Conservation (phyloP, 2,888 invertebrate species). For the Apoda limacodes region DNA sequence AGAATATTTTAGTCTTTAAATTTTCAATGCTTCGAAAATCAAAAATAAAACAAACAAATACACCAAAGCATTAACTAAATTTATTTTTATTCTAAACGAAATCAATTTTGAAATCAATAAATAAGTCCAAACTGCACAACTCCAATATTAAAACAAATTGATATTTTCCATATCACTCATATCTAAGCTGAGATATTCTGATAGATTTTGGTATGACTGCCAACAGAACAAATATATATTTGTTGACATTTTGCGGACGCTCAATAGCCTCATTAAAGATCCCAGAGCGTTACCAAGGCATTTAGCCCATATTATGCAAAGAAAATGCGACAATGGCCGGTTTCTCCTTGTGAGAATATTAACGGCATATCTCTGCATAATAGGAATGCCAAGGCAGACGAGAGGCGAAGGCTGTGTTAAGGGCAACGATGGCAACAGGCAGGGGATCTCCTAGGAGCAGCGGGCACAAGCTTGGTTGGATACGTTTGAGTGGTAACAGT, state of each 20-base stretch:
- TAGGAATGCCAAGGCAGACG: not conserved
- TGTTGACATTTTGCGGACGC: slow-evolving; percentile 35
- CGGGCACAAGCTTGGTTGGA: slow-evolving; percentile 44
- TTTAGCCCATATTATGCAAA: slow-evolving; percentile 34
- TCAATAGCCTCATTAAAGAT: slow-evolving; percentile 30
- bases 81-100: too few relatives aligned
- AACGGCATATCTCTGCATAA: slow-evolving; percentile 24
- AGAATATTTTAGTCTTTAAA: too few relatives aligned
- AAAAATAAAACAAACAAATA: too few relatives aligned
- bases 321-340: slow-evolving; percentile 28
- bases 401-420: not conserved
- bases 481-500: slow-evolving; percentile 49
- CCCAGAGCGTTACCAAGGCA: slow-evolving; percentile 33
- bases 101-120: too few relatives aligned
- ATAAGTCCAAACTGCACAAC: too few relatives aligned
- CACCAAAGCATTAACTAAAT: too few relatives aligned
- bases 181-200: slow-evolving; percentile 29
- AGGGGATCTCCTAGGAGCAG: slow-evolving; percentile 45
- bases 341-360: slow-evolving; percentile 20
- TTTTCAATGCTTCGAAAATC: too few relatives aligned
- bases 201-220: slow-evolving; percentile 31
- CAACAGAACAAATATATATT: slow-evolving; percentile 41
- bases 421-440: slow-evolving; percentile 41
- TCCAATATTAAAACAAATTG: too few relatives aligned
- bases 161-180: slow-evolving; percentile 17